These are phyloP conservation scores for Phyllotreta striolata DNA, from an alignment of 2,888 invertebrate species.

Conservation along the genomic window DNA sequence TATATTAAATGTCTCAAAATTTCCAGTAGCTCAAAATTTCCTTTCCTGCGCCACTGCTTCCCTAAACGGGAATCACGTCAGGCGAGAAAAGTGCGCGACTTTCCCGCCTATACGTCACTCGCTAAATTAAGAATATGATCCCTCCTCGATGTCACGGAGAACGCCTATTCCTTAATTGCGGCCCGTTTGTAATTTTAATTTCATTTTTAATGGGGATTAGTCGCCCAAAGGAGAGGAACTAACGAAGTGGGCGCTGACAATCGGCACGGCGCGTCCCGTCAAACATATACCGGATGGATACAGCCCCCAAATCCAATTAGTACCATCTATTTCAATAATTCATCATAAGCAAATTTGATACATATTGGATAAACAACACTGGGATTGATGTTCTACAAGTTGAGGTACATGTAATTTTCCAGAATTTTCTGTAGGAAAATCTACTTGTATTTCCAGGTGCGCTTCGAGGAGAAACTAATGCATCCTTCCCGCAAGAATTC, in stretches of 20 bases:
- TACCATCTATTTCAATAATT: too few relatives aligned
- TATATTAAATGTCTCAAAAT: too few relatives aligned
- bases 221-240: slow-evolving; percentile 29
- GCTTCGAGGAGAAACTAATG: slow-evolving; percentile 1
- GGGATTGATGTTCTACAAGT: too few relatives aligned
- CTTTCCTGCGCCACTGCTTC: slow-evolving; percentile 10
- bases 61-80: slow-evolving; percentile 55
- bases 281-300: too few relatives aligned
- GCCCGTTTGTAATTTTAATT: slow-evolving; percentile 54
- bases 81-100: slow-evolving; percentile 59
- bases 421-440: too few relatives aligned
- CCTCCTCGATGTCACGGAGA: slow-evolving; percentile 37
- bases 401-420: too few relatives aligned
- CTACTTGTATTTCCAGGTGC: too few relatives aligned
- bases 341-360: too few relatives aligned
- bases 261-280: too few relatives aligned
- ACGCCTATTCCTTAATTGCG: slow-evolving; percentile 53
- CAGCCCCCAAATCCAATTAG: too few relatives aligned
- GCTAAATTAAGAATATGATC: slow-evolving; percentile 61
- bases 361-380: too few relatives aligned
- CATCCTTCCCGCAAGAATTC: slow-evolving; percentile 44
- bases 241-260: slow-evolving; percentile 33
- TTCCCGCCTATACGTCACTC: slow-evolving; percentile 57
- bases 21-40: too few relatives aligned
- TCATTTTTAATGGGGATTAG: slow-evolving; percentile 45